Base-by-base conservation (phyloP, 1,140 invertebrate species). In the Acromyrmex heyeri region DNA sequence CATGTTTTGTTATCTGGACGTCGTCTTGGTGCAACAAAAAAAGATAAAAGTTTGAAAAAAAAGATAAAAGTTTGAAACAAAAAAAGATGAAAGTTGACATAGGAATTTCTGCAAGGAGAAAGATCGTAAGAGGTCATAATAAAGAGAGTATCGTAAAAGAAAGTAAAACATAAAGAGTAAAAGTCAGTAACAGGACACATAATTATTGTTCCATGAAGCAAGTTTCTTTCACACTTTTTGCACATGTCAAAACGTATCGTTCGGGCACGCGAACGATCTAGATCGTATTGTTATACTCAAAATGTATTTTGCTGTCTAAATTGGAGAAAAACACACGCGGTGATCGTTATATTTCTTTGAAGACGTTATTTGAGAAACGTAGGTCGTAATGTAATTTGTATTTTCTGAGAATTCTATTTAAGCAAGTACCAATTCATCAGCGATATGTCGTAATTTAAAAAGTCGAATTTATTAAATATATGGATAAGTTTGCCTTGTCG, bases 221-320 rank as follows among this genome's bases (percentile, higher is more conserved):
- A 8, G 4, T 65, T 57, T 34, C n/a, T 18, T 67, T 44, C 1
- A 44, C 12, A 24, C 18, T 48, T 50, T 21, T 44, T 30, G 14
- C 3, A 18, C 30, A 70, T 10, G 10, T 55, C 4, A 18, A 14
- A 18, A 57, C 3, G 18, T 44, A 2, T 18, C 12, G 1, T 70
- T 44, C 12, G 18, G n/a, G 2, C 48, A 53, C 6, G 61, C 27
- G 5, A 70, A 64, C 50, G 3, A 70, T 81, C 4, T 81, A 70
- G 27, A 10, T 59, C 21, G 10, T 70, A 57, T 24, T 18, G 16
- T 44, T 67, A 34, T 34, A 38, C 14, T 21, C 48, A 16, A 70
- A 70, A 38, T 38, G n/a, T 30, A 69, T 69, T 38, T 81, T n/a
- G 30, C 1, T 81, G 3, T 57, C 55, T 70, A 44, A 57, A 44